phyloP scores from a whole-genome alignment of 2,113 vertebrate species.

The Nothocercus julius region DNA sequence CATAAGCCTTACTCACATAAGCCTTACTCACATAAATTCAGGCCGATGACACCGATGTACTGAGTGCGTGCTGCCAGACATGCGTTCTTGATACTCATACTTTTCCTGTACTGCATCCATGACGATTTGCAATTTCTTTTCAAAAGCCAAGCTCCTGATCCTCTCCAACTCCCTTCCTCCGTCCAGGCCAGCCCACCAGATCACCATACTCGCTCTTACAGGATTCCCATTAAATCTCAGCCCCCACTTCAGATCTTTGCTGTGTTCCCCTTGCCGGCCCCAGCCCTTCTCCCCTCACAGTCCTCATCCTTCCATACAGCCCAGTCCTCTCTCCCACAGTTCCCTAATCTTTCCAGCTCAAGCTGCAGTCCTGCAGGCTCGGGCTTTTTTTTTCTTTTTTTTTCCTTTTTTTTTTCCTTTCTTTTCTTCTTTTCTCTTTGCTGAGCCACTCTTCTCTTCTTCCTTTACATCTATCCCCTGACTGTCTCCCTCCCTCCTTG shows the following conservation, averaged over 20 bases:
- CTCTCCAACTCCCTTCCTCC: background rate
- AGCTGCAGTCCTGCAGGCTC: background rate
- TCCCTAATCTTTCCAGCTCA: rapidly evolving
- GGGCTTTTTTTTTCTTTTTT: background rate
- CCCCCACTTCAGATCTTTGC: background rate
- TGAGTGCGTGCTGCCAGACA: background rate
- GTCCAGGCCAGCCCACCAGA: background rate
- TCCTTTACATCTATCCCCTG: background rate
- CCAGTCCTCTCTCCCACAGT: background rate
- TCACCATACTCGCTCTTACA: background rate
- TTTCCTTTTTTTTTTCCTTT: too few species aligned
- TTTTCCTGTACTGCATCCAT: background rate
- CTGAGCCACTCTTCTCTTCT: background rate
- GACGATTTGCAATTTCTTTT: background rate
- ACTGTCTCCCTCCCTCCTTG: background rate
- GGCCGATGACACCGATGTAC: background rate
- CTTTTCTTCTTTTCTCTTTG: background rate
- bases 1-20: background rate
- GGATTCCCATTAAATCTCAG: background rate
- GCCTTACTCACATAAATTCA: background rate
- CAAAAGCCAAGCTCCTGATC: background rate
- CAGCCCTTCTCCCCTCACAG: background rate
- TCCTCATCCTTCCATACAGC: rapidly evolving
- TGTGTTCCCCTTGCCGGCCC: background rate
- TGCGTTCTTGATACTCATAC: background rate